phyloP scores from a whole-genome alignment of 2,797 vertebrate species.

The Enteromius paludinosus region DNA sequence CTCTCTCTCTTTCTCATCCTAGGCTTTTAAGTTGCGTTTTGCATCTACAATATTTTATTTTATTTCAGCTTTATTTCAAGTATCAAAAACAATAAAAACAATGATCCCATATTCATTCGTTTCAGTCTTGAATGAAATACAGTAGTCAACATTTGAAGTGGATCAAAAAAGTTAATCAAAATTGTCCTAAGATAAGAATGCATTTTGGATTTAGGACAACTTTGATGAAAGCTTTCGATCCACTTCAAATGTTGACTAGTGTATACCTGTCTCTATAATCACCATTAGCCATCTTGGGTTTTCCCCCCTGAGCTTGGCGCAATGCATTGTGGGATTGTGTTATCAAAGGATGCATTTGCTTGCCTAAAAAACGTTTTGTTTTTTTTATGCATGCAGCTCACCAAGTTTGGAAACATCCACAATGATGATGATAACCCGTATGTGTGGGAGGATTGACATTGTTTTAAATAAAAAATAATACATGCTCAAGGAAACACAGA shows the following conservation, averaged over 20 bases:
- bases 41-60: not conserved
- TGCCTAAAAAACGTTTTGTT: not conserved
- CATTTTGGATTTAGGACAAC: too few relatives aligned
- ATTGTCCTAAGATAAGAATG: too few relatives aligned
- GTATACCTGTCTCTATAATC: not conserved
- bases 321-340: not conserved
- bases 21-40: not conserved
- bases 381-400: not conserved
- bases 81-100: not conserved
- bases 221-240: too few relatives aligned
- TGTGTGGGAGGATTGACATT: conserved; percentile 27
- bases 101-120: not conserved
- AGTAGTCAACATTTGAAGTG: too few relatives aligned
- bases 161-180: too few relatives aligned
- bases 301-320: not conserved
- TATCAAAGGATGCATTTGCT: not conserved
- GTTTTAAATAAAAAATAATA: conserved; percentile 31
- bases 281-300: not conserved
- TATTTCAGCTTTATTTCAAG: not conserved
- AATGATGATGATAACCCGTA: not conserved
- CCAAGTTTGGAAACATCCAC: not conserved
- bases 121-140: not conserved
- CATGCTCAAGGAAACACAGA: conserved; percentile 7
- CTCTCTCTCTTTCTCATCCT: too few relatives aligned
- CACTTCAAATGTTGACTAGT: too few relatives aligned